phyloP scores from a whole-genome alignment of 2,888 invertebrate genomes.

The Diarsia rubi region DNA sequence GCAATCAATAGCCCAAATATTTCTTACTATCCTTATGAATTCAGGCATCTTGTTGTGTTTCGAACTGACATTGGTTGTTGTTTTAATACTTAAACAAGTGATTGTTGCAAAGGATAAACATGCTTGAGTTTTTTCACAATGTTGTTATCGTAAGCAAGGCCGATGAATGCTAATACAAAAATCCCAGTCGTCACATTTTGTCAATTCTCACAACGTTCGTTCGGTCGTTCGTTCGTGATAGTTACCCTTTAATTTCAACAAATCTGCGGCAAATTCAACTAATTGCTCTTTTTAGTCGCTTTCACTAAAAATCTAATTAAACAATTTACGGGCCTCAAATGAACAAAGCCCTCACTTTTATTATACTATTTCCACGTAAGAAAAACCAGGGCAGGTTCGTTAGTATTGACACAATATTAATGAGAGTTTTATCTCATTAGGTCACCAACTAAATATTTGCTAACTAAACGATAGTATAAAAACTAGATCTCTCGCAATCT shows the following conservation, averaged over 20 bases:
- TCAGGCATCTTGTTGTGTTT: neutral
- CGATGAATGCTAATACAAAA: neutral
- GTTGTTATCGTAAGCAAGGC: neutral
- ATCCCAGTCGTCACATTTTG: neutral
- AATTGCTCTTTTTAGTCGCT: neutral
- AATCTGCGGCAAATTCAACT: neutral
- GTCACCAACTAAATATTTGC: conserved; percentile 48
- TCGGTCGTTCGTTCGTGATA: too few species aligned
- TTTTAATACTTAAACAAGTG: neutral
- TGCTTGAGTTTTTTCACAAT: conserved; percentile 5
- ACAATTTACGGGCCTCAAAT: neutral
- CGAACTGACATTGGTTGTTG: neutral
- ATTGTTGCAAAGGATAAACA: neutral
- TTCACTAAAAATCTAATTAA: conserved; percentile 11
- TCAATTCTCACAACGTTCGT: neutral
- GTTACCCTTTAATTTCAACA: conserved; percentile 5
- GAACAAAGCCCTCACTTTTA: neutral
- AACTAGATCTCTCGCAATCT: conserved; percentile 47
- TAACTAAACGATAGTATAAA: conserved; percentile 43
- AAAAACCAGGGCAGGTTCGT: conserved; percentile 37
- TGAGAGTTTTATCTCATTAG: conserved; percentile 55
- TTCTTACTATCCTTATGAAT: neutral
- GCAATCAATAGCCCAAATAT: neutral
- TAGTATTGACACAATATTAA: conserved; percentile 56
- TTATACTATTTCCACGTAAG: conserved; percentile 9